Conservation (phyloP, 2,113 vertebrate genomes). For the Promerops cafer region DNA sequence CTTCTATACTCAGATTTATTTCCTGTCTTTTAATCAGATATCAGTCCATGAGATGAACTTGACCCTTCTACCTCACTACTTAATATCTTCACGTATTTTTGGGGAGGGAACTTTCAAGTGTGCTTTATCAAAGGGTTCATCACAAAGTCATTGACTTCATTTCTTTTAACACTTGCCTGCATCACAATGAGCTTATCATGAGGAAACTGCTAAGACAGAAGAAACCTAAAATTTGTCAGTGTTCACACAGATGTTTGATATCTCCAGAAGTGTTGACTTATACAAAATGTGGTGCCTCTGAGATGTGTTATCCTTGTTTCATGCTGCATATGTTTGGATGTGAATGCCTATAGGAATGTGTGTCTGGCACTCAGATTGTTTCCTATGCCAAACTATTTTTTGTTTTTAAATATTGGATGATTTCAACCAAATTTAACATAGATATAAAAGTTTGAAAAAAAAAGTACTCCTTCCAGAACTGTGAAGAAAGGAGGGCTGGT, state of each 20-base stretch:
- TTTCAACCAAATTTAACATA: neutral
- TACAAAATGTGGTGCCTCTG: neutral
- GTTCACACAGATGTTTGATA: neutral
- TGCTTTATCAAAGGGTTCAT: neutral
- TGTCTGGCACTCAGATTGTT: neutral
- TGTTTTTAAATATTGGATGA: neutral
- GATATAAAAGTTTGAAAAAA: neutral
- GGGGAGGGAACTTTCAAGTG: neutral
- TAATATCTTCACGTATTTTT: neutral
- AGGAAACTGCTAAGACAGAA: neutral
- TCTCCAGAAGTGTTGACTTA: neutral
- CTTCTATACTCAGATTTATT: neutral
- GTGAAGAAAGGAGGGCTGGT: neutral
- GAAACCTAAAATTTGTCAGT: neutral
- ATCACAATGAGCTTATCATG: neutral
- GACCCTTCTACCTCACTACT: neutral
- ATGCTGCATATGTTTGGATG: neutral
- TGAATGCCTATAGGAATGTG: neutral
- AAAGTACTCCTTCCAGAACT: neutral
- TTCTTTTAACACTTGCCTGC: neutral
- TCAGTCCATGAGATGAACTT: neutral
- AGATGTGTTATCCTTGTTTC: neutral
- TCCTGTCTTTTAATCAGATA: neutral
- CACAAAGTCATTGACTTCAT: neutral
- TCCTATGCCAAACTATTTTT: neutral